phyloP scores from a whole-genome alignment of 1,140 invertebrate species.

The Drosophila parabipectinata region DNA sequence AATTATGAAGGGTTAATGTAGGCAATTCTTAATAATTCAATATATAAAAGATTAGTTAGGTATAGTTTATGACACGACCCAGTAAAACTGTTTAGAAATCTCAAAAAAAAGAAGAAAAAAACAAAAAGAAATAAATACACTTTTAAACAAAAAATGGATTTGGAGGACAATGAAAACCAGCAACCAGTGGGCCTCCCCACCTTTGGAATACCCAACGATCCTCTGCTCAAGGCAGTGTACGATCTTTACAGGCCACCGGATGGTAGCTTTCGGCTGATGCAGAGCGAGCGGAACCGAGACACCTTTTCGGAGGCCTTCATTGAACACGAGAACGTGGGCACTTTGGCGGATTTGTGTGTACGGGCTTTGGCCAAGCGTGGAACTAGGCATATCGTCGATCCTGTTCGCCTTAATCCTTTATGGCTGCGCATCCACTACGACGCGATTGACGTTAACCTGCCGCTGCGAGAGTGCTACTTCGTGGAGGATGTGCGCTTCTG shows the following conservation, averaged over 20 bases:
- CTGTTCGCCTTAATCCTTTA: constrained; percentile 34
- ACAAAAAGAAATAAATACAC: not conserved
- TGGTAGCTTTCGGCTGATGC: constrained; percentile 17
- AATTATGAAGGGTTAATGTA: not conserved
- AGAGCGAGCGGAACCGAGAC: constrained; percentile 52
- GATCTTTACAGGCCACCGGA: constrained; percentile 52
- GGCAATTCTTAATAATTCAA: not conserved
- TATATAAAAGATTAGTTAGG: not conserved
- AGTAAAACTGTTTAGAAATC: not conserved
- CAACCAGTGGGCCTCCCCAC: constrained; percentile 44
- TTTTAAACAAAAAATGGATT: constrained; percentile 40
- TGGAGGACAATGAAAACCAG: constrained; percentile 37
- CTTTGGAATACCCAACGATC: constrained; percentile 65
- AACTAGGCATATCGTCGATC: constrained; percentile 12
- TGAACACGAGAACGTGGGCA: constrained; percentile 48
- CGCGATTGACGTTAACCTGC: constrained; percentile 56
- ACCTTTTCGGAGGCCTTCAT: constrained; percentile 61
- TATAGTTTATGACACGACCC: constrained; percentile 1
- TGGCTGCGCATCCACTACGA: constrained; percentile 64
- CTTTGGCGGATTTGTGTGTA: constrained; percentile 57
- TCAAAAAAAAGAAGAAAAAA: constrained; percentile 1
- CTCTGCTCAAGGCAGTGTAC: constrained; percentile 31
- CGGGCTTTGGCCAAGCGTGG: constrained; percentile 48
- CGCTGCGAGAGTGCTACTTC: constrained; percentile 61
- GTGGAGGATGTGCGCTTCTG: constrained; percentile 57